These are phyloP conservation scores for Pheosia gnoma DNA, from an alignment of 2,888 invertebrate species.

Conservation along the genomic window DNA sequence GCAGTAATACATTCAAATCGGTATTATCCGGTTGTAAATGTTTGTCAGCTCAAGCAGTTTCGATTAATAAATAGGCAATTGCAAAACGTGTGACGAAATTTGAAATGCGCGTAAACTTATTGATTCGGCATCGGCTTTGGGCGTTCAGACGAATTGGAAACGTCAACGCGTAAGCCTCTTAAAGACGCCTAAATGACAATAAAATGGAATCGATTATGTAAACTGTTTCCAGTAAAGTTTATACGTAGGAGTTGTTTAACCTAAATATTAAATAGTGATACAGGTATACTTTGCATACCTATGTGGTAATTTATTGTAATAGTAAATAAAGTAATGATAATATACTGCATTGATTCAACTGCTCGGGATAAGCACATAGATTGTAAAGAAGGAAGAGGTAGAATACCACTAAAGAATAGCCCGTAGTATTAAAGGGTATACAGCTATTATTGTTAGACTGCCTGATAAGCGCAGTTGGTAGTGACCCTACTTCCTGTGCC, in stretches of 20 bases:
- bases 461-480: no score
- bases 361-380: no score
- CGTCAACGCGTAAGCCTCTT: not conserved
- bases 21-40: conserved; percentile 25
- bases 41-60: conserved; percentile 35
- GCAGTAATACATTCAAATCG: conserved; percentile 15
- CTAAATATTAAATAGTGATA: no score
- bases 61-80: conserved; percentile 32
- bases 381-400: no score
- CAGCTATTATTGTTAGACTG: no score
- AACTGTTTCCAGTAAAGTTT: not conserved
- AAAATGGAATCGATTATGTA: conserved; percentile 5
- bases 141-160: conserved; percentile 2
- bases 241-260: not conserved
- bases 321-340: no score
- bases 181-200: not conserved
- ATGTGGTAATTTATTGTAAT: no score
- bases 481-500: no score
- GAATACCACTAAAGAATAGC: no score
- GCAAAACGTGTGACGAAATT: conserved; percentile 32
- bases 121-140: conserved; percentile 26
- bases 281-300: no score
- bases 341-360: no score
- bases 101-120: conserved; percentile 38
- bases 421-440: no score